Base-by-base conservation (phyloP, 2,113 vertebrate species). In the Labeo catla region DNA sequence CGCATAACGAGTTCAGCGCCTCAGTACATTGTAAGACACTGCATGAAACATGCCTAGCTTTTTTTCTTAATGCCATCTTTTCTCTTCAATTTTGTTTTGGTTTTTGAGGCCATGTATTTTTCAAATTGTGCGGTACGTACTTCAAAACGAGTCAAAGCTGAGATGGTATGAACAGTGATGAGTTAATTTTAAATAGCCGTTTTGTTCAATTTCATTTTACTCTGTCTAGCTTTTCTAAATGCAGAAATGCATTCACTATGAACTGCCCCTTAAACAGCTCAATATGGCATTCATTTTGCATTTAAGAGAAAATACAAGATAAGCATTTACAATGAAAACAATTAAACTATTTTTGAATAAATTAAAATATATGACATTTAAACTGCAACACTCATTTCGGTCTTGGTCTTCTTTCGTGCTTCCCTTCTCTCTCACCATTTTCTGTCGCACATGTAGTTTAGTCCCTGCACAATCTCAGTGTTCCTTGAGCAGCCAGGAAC, bases 401-500 rank as follows among this genome's bases (percentile, higher is more conserved):
- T n/a, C 16, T 16, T 50, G 4, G 7, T 45, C 36, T 43, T 57
- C 5, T 28, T 19, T 34, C 12, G n/a, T 36, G 43, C 21, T 61
- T 68, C 15, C 34, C 36, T 7, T 81, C 54, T 74, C 61, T 0
- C 50, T 66, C 54, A 39, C 39, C 66, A 19, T 61, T 81, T 28
- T 49, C 10, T 78, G 43, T 73, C n/a, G 5, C 85, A 68, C 83
- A 83, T 82, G 72, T 74, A 76, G 80, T 57, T 72, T 54, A 57
- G 76, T 80, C 49, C 13, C 74, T 73, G 76, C 61, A 85, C 65
- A 86, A 84, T 66, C 77, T 86, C 21, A 0, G 76, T 50, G 76
- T 87, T 86, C 79, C 81, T 74, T 76, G 76, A 90, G 87, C 89
- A 82, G 81, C 86, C 86, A 83, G 72, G 81, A 89, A 90, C 88